Percentiles rank a stretch among this genome's conserved stretches.
Conservation (phyloP, 1,140 invertebrate species). For the Reticulitermes speratus region DNA sequence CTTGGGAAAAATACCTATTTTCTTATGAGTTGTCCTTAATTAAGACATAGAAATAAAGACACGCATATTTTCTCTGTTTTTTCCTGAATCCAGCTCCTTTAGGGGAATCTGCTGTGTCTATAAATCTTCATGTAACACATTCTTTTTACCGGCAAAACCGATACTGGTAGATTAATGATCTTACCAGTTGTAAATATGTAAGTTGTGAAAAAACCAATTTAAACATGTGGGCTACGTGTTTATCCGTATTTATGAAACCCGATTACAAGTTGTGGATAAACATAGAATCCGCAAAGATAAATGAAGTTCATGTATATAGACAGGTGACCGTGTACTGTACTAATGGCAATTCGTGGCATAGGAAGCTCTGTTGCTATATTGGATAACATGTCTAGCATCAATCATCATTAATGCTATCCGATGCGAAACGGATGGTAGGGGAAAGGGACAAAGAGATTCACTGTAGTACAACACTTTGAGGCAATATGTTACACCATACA, state of each 20-base stretch:
- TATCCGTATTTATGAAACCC: not conserved
- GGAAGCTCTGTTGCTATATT: not conserved
- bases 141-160: too few species aligned
- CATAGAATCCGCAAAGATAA: not conserved
- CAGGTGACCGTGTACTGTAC: not conserved
- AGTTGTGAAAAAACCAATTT: not conserved
- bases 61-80: too few species aligned
- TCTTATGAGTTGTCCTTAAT: too few species aligned
- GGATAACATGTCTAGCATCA: constrained; percentile 6
- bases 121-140: too few species aligned
- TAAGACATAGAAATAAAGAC: too few species aligned
- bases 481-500: too few species aligned
- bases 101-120: too few species aligned
- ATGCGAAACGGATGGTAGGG: not conserved
- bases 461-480: not conserved
- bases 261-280: not conserved
- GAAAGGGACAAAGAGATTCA: not conserved
- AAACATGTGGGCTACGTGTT: not conserved
- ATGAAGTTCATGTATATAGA: not conserved
- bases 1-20: too few species aligned
- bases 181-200: not conserved
- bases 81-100: too few species aligned
- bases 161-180: too few species aligned
- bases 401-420: not conserved
- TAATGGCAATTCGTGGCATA: not conserved